Evolutionary conservation across 2,797 vertebrate genomes (phyloP).

Genomic region (Pantherophis vulpinus): DNA sequence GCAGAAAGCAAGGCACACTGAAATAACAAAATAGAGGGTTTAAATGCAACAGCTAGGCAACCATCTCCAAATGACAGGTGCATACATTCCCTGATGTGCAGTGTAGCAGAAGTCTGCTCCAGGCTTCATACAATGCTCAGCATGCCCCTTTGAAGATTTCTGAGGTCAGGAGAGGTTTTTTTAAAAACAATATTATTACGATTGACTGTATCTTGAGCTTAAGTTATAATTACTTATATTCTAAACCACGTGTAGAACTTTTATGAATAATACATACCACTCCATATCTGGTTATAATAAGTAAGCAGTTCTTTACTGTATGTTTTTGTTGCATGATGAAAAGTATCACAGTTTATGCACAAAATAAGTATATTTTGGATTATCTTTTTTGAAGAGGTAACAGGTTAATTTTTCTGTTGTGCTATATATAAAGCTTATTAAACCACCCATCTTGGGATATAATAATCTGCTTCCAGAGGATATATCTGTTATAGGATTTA

Average conservation of each 20-base stretch:
- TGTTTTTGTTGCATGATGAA: background rate
- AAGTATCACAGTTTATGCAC: background rate
- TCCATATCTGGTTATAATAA: background rate
- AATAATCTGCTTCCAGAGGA: background rate
- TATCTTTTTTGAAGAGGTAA: background rate
- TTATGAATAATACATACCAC: background rate
- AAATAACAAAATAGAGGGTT: background rate
- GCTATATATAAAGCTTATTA: background rate
- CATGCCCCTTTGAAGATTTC: background rate
- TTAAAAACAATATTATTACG: background rate
- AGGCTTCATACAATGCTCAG: background rate
- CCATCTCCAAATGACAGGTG: background rate
- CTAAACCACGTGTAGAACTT: background rate
- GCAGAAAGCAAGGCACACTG: background rate
- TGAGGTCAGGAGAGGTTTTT: background rate
- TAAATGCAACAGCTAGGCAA: background rate
- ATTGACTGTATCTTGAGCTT: background rate
- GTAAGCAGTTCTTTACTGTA: background rate
- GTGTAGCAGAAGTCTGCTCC: background rate
- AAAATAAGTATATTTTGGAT: background rate
- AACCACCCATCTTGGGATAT: background rate
- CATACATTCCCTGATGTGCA: background rate
- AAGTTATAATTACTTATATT: background rate
- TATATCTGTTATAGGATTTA: background rate
- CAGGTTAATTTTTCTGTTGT: background rate